Conservation (phyloP, 92 coral and sea anemone genomes). For the Micromussa lordhowensis region DNA sequence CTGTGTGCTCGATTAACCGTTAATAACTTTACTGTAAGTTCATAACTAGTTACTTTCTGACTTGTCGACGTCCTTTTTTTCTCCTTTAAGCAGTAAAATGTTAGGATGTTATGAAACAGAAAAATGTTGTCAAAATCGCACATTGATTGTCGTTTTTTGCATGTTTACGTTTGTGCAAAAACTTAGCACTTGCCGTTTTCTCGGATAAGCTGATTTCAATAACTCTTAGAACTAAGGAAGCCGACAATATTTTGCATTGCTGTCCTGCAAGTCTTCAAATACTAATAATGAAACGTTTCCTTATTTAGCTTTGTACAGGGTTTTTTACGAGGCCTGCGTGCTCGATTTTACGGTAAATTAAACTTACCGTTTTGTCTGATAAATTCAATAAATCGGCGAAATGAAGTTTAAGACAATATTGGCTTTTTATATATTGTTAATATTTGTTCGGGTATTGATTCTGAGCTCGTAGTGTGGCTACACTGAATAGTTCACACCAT, state of each 20-base stretch:
- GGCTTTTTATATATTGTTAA: neutral
- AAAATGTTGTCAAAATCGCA: slow-evolving; percentile 14
- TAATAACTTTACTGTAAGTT: slow-evolving; percentile 3
- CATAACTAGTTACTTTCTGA: neutral
- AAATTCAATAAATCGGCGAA: slow-evolving; percentile 19
- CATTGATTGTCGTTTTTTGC: slow-evolving; percentile 16
- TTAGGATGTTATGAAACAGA: neutral
- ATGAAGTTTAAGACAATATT: slow-evolving; percentile 11
- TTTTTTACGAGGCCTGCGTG: too few species aligned
- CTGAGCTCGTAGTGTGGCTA: neutral
- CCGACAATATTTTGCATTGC: slow-evolving; percentile 56
- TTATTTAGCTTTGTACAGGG: too few species aligned
- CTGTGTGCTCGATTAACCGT: neutral
- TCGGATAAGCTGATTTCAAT: slow-evolving; percentile 14
- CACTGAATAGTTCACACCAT: neutral
- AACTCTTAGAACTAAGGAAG: slow-evolving; percentile 11
- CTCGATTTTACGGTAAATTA: too few species aligned
- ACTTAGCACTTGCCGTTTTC: neutral
- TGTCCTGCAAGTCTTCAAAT: slow-evolving; percentile 41
- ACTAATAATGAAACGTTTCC: slow-evolving; percentile 21
- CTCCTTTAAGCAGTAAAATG: too few species aligned
- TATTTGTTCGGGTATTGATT: slow-evolving; percentile 15
- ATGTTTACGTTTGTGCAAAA: slow-evolving; percentile 14
- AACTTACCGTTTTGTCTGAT: slow-evolving; percentile 19
- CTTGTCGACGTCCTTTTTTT: neutral